A percentile compares a stretch with the other conserved stretches of the same genome.
These are phyloP conservation scores for Pipistrellus pygmaeus DNA, from an alignment of 2,797 vertebrate species.

Conservation along the genomic window DNA sequence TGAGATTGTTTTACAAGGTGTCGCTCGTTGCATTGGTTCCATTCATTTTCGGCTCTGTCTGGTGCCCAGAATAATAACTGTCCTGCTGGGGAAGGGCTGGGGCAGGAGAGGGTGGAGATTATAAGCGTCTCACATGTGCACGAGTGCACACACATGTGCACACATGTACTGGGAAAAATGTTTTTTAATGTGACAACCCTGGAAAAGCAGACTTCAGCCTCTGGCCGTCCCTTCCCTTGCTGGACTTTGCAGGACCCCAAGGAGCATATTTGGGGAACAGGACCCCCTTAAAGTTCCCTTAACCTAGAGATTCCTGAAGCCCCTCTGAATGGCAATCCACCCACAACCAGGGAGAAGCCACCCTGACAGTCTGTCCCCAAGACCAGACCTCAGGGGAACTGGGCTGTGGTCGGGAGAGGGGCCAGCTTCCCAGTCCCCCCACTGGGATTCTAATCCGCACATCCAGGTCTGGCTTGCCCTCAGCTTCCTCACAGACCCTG, in stretches of 20 bases:
- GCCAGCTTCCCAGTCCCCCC: not conserved
- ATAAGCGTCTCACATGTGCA: not conserved
- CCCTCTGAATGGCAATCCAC: not conserved
- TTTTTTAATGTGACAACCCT: not conserved
- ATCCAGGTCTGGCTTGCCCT: not conserved
- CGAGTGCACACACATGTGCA: not conserved
- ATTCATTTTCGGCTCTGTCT: not conserved
- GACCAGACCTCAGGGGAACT: not conserved
- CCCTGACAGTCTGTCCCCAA: not conserved
- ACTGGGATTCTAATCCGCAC: not conserved
- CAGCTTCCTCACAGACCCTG: not conserved
- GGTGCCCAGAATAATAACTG: not conserved
- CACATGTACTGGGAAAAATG: not conserved
- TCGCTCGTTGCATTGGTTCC: conserved; percentile 24
- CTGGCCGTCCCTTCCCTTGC: not conserved
- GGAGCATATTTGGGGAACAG: not conserved
- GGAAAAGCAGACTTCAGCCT: not conserved
- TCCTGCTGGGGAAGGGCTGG: not conserved
- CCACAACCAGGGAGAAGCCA: not conserved
- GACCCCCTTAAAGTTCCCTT: not conserved
- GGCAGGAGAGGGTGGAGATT: not conserved
- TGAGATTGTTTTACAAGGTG: conserved; percentile 68
- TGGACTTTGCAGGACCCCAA: not conserved
- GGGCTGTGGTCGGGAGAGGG: not conserved
- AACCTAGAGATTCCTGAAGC: not conserved